Conservation (phyloP, 2,797 vertebrate genomes). For the Sardinella longiceps region DNA sequence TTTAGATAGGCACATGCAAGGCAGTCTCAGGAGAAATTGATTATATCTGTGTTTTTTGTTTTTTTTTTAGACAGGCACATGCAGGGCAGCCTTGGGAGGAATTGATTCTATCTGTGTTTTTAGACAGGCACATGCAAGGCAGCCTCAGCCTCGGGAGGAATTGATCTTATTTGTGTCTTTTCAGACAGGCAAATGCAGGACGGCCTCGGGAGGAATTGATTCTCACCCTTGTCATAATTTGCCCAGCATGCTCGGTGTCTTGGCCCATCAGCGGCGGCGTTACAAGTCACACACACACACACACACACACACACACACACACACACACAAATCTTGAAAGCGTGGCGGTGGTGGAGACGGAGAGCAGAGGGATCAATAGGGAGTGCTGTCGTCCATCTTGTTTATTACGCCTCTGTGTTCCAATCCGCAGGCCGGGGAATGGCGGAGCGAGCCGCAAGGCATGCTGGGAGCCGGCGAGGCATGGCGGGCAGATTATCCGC, state of each 20-base stretch:
- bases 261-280: too few relatives aligned
- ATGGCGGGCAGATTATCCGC: constrained; percentile 60
- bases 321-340: constrained; percentile 69
- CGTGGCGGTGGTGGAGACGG: constrained; percentile 54
- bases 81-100: too few relatives aligned
- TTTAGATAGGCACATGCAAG: too few relatives aligned
- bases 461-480: constrained; percentile 57
- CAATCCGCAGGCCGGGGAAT: constrained; percentile 73
- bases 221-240: constrained; percentile 62
- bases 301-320: too few relatives aligned
- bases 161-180: too few relatives aligned
- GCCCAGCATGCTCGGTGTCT: constrained; percentile 46
- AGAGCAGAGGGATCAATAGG: constrained; percentile 63
- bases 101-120: constrained; percentile 41
- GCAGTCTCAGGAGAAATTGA: too few relatives aligned
- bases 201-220: constrained; percentile 70
- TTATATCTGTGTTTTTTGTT: too few relatives aligned
- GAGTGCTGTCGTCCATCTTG: constrained; percentile 66
- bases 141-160: constrained; percentile 62
- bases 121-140: constrained; percentile 54
- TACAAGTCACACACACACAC: too few relatives aligned
- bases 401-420: constrained; percentile 71
- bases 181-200: too few relatives aligned
- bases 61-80: too few relatives aligned
- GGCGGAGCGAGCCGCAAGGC: constrained; percentile 57